Evolutionary conservation across 2,888 invertebrate genomes (phyloP).

Genomic region (Diaprepes abbreviatus): DNA sequence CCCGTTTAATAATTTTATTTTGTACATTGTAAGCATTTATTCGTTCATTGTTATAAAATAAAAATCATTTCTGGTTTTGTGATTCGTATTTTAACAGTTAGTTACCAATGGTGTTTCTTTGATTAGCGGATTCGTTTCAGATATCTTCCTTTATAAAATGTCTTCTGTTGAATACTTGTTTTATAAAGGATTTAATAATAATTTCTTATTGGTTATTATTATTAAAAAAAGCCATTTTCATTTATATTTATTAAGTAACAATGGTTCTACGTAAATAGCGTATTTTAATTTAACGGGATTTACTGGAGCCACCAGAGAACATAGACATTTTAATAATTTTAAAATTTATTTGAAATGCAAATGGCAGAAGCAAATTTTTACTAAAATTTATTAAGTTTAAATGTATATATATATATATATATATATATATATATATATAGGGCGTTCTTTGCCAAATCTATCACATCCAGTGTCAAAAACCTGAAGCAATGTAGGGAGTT

Average conservation of each 20-base stretch:
- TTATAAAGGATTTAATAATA: conserved; percentile 29
- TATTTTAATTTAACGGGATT: too few relatives aligned
- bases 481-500: too few relatives aligned
- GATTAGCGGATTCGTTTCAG: conserved; percentile 24
- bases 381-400: too few relatives aligned
- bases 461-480: too few relatives aligned
- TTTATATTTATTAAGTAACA: not conserved
- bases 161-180: conserved; percentile 17
- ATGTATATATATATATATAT: too few relatives aligned
- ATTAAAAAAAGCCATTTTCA: conserved; percentile 9
- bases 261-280: too few relatives aligned
- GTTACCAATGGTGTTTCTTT: conserved; percentile 4
- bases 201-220: conserved; percentile 32
- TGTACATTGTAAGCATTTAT: not conserved
- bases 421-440: too few relatives aligned
- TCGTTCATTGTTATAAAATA: conserved; percentile 6
- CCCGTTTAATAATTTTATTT: conserved; percentile 12
- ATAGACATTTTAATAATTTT: too few relatives aligned
- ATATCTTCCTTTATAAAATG: conserved; percentile 8
- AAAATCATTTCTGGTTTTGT: conserved; percentile 28
- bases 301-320: too few relatives aligned
- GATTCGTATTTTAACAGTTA: not conserved
- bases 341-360: too few relatives aligned
- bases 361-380: too few relatives aligned
- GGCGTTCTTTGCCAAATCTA: too few relatives aligned